Conservation (phyloP, 2,113 vertebrate genomes). For the Neolamprologus cancellatus region DNA sequence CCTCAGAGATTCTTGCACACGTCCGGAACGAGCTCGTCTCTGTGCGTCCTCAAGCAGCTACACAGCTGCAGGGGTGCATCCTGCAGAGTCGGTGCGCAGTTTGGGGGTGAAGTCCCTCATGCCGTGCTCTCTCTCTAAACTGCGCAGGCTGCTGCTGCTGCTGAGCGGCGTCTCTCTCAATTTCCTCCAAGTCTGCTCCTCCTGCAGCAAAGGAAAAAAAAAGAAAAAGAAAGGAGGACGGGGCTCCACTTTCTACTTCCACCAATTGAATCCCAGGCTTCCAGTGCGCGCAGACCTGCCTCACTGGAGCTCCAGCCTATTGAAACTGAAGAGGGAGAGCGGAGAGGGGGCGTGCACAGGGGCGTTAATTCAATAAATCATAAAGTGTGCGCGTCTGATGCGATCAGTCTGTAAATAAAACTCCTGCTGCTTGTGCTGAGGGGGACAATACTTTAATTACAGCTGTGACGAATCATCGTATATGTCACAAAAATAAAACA, state of each 20-base stretch:
- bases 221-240: not conserved
- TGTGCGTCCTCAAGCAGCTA: not conserved
- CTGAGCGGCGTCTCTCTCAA: not conserved
- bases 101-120: constrained; percentile 18
- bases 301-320: constrained; percentile 36
- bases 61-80: constrained; percentile 36
- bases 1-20: constrained; percentile 1
- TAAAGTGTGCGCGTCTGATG: not conserved
- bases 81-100: constrained; percentile 35
- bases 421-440: not conserved
- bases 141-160: constrained; percentile 24
- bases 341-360: constrained; percentile 10
- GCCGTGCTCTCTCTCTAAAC: not conserved
- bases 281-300: constrained; percentile 34
- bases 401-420: not conserved
- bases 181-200: constrained; percentile 26
- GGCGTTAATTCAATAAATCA: constrained; percentile 30
- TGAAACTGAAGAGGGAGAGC: not conserved
- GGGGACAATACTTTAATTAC: not conserved
- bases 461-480: not conserved
- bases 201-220: not conserved
- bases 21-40: not conserved
- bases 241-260: constrained; percentile 22
- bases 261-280: constrained; percentile 39
- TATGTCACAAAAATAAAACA: not conserved